These are phyloP conservation scores for Callosobruchus maculatus DNA, from an alignment of 2,888 invertebrate genomes.

Conservation along the genomic window DNA sequence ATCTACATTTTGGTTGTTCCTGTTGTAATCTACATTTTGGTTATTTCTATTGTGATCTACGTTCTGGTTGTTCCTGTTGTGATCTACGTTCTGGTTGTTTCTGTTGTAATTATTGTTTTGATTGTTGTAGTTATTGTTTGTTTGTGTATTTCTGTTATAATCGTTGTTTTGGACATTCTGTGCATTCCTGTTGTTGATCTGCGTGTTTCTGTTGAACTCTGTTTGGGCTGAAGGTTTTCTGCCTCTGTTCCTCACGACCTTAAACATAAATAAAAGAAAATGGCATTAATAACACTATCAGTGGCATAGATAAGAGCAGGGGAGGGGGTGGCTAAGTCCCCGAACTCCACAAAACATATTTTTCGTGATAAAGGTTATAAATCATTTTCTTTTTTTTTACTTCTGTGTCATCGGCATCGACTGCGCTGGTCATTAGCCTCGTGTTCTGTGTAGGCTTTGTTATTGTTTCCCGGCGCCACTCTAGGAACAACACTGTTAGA, in stretches of 20 bases:
- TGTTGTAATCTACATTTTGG: no score
- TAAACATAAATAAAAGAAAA: background rate
- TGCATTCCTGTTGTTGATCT: background rate
- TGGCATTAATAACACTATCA: no score
- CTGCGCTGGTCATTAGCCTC: no score
- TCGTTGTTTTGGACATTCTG: constrained; percentile 9
- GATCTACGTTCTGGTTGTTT: constrained; percentile 1
- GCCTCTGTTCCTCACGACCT: background rate
- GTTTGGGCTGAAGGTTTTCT: background rate
- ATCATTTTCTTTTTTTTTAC: no score
- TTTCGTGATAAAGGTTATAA: no score
- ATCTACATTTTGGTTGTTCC: background rate
- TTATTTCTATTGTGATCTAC: constrained; percentile 5
- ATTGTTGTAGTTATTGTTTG: constrained; percentile 19
- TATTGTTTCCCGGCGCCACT: no score
- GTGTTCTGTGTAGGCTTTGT: no score
- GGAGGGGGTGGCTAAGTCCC: no score
- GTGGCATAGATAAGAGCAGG: no score
- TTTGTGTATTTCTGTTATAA: constrained; percentile 14
- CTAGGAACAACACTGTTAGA: no score
- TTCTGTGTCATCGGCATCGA: no score
- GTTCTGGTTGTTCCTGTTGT: constrained; percentile 7
- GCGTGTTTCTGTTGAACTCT: background rate
- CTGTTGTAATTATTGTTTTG: constrained; percentile 6
- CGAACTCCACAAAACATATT: no score